Base-by-base conservation (phyloP, 2,888 invertebrate genomes). In the Nipponacmea schrenckii region DNA sequence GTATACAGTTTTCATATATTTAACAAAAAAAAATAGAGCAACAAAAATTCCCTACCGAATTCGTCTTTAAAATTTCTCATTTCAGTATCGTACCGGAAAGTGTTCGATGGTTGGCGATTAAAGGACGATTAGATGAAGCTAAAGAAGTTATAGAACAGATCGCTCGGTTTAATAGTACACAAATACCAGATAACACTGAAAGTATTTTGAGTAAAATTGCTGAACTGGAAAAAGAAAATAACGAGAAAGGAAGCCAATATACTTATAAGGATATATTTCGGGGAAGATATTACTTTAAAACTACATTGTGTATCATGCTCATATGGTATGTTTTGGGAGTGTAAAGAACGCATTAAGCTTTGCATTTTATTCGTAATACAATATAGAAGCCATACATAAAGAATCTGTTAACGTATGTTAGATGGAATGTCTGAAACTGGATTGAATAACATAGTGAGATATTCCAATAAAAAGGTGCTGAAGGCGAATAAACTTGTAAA, bases 21-120 rank as follows among this genome's bases (percentile, higher is more conserved):
- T n/a, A n/a, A n/a, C n/a, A n/a, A n/a, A n/a, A n/a, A n/a, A n/a
- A n/a, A n/a, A n/a, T n/a, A n/a, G n/a, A n/a, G n/a, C n/a, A n/a
- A n/a, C n/a, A n/a, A n/a, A n/a, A n/a, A n/a, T n/a, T n/a, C n/a
- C n/a, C n/a, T n/a, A n/a, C n/a, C n/a, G n/a, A n/a, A n/a, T n/a
- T n/a, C n/a, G n/a, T n/a, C n/a, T n/a, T n/a, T 24, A 24, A 7
- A 27, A 15, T 63, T 24, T 63, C 24, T 62, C 17, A 4, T 77
- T 65, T 5, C 66, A 82, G 82, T 70, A 24, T 77, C 12, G 67
- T 80, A 17, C 80, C 81, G 1, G 81, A 82, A 68, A 80, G 80
- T 44, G 62, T 79, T 12, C 62, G 81, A 24, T 82, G 80, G 80
- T 70, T 82, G 62, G 65, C 79, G 5, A 68, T 74, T n/a, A 69